Conservation (phyloP, 2,888 invertebrate species). For the Dendrolimus pini region DNA sequence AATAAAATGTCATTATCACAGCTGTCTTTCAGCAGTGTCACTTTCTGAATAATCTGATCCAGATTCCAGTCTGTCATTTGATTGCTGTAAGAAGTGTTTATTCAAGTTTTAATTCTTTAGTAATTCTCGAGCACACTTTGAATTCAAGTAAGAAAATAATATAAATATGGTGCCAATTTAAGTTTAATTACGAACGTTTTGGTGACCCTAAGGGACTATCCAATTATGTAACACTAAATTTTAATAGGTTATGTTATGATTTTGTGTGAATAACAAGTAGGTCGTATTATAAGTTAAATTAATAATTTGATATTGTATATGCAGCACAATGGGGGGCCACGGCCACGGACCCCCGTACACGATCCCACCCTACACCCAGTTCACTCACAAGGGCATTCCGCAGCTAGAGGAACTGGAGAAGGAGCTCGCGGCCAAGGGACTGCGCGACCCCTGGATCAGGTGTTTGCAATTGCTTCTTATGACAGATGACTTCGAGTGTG, state of each 20-base stretch:
- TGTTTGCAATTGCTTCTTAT: conserved; percentile 26
- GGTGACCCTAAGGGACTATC: too few relatives aligned
- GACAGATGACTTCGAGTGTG: not conserved
- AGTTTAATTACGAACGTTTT: too few relatives aligned
- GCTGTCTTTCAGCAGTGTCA: too few relatives aligned
- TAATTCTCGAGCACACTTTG: too few relatives aligned
- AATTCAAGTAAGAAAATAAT: too few relatives aligned
- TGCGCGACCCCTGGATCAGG: conserved; percentile 93
- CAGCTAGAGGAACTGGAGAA: conserved; percentile 79
- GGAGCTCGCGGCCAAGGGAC: conserved; percentile 81
- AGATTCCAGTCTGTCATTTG: too few relatives aligned
- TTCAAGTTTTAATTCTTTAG: too few relatives aligned
- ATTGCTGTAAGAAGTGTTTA: too few relatives aligned
- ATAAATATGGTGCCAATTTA: too few relatives aligned
- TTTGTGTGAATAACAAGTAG: not conserved
- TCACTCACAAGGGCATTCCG: conserved; percentile 83
- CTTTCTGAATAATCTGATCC: too few relatives aligned
- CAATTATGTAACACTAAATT: not conserved
- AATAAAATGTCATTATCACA: too few relatives aligned
- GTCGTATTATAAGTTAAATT: not conserved
- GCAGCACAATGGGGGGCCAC: conserved; percentile 44
- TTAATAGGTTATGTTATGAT: not conserved
- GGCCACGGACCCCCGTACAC: conserved; percentile 74
- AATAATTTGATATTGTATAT: conserved; percentile 3
- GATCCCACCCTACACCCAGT: conserved; percentile 84